Evolutionary conservation across 2,797 vertebrate species (phyloP).

Genomic region (Nannoperca australis): DNA sequence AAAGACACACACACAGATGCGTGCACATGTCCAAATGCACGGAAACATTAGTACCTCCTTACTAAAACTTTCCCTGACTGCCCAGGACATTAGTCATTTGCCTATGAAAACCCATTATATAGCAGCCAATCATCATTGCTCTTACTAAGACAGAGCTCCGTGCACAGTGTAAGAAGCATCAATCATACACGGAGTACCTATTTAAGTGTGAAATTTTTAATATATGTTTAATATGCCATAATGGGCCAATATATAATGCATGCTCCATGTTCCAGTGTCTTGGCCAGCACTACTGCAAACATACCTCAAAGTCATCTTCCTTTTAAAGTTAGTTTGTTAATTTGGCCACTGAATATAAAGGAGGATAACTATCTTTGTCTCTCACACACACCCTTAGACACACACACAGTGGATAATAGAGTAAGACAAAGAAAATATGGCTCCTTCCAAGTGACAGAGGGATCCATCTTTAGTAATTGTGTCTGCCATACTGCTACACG

Average conservation of each 20-base stretch:
- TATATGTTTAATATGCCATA: conserved; percentile 80
- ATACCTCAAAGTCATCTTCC: conserved; percentile 73
- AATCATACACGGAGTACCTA: conserved; percentile 73
- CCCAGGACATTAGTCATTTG: conserved; percentile 75
- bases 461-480: conserved; percentile 81
- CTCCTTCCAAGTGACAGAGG: conserved; percentile 62
- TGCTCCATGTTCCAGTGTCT: conserved; percentile 60
- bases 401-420: conserved; percentile 53
- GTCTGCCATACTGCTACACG: conserved; percentile 57
- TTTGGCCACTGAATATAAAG: conserved; percentile 58
- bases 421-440: conserved; percentile 67
- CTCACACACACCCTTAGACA: conserved; percentile 31
- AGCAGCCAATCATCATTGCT: conserved; percentile 79
- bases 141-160: conserved; percentile 74
- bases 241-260: conserved; percentile 77
- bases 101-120: conserved; percentile 78
- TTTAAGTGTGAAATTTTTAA: conserved; percentile 79
- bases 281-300: conserved; percentile 44
- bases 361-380: conserved; percentile 42
- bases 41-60: conserved; percentile 42
- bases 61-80: conserved; percentile 69
- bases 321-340: conserved; percentile 69
- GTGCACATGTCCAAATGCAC: conserved; percentile 20
- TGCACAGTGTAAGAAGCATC: conserved; percentile 73
- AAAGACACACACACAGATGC: conserved; percentile 5